Percentiles rank a stretch among this genome's conserved stretches.
These are phyloP conservation scores for Trissolcus japonicus DNA, from an alignment of 2,888 invertebrate species.

Conservation along the genomic window DNA sequence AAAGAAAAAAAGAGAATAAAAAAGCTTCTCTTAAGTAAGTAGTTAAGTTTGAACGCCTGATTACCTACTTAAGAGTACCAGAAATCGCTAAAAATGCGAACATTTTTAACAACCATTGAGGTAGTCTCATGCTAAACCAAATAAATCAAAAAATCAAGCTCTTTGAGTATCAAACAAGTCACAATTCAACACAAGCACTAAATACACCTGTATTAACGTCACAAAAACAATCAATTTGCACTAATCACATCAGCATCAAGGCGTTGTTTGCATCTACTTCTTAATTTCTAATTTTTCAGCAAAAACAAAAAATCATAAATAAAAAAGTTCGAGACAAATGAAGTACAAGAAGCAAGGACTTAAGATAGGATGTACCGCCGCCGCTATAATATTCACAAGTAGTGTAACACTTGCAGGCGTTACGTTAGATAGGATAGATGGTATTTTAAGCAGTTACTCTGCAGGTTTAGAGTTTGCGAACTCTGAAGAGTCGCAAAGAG, in stretches of 20 bases:
- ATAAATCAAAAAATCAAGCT: slow-evolving; percentile 8
- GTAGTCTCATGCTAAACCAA: slow-evolving; percentile 10
- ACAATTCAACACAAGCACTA: slow-evolving; percentile 9
- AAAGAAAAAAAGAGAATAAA: too few relatives aligned
- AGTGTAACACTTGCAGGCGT: slow-evolving; percentile 13
- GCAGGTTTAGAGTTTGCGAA: slow-evolving; percentile 13
- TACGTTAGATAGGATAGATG: slow-evolving; percentile 13
- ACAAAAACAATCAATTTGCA: slow-evolving; percentile 13
- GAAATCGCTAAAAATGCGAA: slow-evolving; percentile 7
- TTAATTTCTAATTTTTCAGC: slow-evolving; percentile 13
- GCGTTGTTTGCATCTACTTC: slow-evolving; percentile 13
- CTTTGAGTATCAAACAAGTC: slow-evolving; percentile 12
- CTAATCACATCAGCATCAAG: slow-evolving; percentile 11
- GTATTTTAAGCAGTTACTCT: slow-evolving; percentile 13
- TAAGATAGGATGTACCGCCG: slow-evolving; percentile 13
- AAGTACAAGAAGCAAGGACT: slow-evolving; percentile 13
- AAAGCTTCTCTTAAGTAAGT: slow-evolving; percentile 3
- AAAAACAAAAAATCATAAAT: slow-evolving; percentile 11
- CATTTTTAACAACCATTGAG: slow-evolving; percentile 10
- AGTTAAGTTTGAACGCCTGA: not conserved
- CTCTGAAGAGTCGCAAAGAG: slow-evolving; percentile 13
- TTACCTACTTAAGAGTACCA: not conserved
- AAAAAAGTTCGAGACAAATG: slow-evolving; percentile 10
- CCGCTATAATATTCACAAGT: slow-evolving; percentile 13
- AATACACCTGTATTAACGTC: slow-evolving; percentile 13